Evolutionary conservation across 2,113 vertebrate species (phyloP).

Genomic region (Carassius gibelio): DNA sequence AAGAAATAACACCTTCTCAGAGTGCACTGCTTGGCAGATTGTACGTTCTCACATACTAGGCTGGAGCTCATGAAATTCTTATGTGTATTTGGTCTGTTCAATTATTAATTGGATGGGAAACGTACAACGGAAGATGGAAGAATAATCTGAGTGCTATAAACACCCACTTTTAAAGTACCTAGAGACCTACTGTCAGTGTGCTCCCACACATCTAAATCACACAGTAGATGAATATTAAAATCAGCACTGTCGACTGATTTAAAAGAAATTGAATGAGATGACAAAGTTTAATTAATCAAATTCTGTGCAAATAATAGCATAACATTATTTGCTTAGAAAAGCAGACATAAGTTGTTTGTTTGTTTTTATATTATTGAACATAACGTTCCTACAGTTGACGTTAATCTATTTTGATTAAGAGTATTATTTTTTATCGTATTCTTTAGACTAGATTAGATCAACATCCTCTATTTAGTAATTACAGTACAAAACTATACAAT

Average conservation of each 20-base stretch:
- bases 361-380: background rate
- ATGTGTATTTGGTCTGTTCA: conserved; percentile 73
- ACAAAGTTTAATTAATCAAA: background rate
- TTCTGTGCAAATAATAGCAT: background rate
- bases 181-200: background rate
- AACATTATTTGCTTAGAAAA: background rate
- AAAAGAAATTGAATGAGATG: background rate
- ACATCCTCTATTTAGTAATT: too few relatives aligned
- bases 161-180: conserved; percentile 46
- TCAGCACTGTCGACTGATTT: background rate
- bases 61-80: conserved; percentile 68
- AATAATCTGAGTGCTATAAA: conserved; percentile 50
- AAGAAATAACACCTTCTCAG: background rate
- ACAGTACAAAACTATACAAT: too few relatives aligned
- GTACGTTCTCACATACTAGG: conserved; percentile 6
- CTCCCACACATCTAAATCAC: background rate
- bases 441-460: too few relatives aligned
- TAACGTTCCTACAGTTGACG: background rate
- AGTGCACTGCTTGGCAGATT: background rate
- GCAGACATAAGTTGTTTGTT: background rate
- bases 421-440: background rate
- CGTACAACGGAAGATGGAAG: background rate
- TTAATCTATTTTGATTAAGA: background rate
- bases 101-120: conserved; percentile 71
- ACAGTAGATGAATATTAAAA: background rate